Percentiles rank a stretch among this genome's conserved stretches.
These are phyloP conservation scores for Spilarctia lutea DNA, from an alignment of 2,888 invertebrate species.

Conservation along the genomic window DNA sequence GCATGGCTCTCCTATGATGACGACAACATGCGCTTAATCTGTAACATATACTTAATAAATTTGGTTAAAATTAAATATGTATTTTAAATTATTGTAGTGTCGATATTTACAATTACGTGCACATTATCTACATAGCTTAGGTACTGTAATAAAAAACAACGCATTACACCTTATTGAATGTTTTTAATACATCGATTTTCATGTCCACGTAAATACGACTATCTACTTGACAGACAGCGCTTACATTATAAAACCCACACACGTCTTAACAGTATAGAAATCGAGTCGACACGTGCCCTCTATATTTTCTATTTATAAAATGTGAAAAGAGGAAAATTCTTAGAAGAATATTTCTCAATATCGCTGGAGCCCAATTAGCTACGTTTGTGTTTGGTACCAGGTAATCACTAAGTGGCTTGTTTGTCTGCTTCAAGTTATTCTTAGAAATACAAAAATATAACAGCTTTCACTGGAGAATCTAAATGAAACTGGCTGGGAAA, in stretches of 20 bases:
- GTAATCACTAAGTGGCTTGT: not conserved
- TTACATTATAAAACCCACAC: not conserved
- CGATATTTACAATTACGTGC: no score
- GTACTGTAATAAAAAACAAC: no score
- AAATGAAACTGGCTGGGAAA: no score
- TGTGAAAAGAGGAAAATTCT: slow-evolving; percentile 9
- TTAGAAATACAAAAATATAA: not conserved
- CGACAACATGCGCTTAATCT: not conserved
- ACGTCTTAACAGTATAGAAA: slow-evolving; percentile 10
- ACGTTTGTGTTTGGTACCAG: not conserved
- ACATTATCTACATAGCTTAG: no score
- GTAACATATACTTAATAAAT: no score
- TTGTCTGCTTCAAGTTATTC: not conserved
- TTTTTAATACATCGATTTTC: not conserved
- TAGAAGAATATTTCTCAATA: not conserved
- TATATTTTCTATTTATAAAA: slow-evolving; percentile 9
- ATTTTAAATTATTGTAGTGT: no score
- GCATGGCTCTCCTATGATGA: not conserved
- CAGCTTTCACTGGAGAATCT: not conserved
- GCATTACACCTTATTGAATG: no score
- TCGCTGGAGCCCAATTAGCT: not conserved
- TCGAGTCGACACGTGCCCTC: slow-evolving; percentile 1
- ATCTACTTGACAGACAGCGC: not conserved
- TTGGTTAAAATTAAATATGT: no score
- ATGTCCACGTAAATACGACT: not conserved